phyloP scores from a whole-genome alignment of 1,140 invertebrate genomes.

The Odontomachus brunneus region DNA sequence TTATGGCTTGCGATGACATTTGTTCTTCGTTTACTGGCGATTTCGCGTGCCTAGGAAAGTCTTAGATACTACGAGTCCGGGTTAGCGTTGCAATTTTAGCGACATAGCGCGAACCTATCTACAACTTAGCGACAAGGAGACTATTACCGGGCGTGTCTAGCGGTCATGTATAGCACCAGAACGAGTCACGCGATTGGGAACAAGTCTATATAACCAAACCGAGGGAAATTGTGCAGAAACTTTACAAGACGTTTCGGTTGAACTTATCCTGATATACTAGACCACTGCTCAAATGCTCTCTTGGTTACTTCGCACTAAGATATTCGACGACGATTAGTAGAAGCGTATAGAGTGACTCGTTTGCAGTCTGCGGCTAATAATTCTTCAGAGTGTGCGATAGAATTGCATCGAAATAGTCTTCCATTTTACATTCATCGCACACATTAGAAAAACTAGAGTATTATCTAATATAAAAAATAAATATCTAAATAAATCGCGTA shows the following conservation, averaged over 20 bases:
- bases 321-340: slow-evolving; percentile 28
- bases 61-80: neutral
- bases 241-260: slow-evolving; percentile 58
- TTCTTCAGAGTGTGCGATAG: neutral
- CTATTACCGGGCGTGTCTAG: slow-evolving; percentile 37
- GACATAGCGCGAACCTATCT: slow-evolving; percentile 39
- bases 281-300: neutral
- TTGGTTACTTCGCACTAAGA: slow-evolving; percentile 1
- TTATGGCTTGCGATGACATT: neutral
- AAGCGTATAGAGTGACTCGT: neutral
- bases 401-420: too few species aligned
- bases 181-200: slow-evolving; percentile 44
- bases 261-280: slow-evolving; percentile 31
- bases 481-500: too few species aligned
- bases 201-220: slow-evolving; percentile 41
- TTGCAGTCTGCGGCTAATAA: neutral
- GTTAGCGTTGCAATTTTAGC: slow-evolving; percentile 34
- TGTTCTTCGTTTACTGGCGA: neutral
- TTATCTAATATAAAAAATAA: too few species aligned
- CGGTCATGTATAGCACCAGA: slow-evolving; percentile 17
- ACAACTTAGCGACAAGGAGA: slow-evolving; percentile 48
- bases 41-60: neutral
- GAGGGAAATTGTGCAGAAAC: slow-evolving; percentile 61
- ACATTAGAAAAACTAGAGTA: too few species aligned
- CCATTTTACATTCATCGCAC: too few species aligned